These are phyloP conservation scores for Trichonephila clavipes DNA, from an alignment of 1,140 invertebrate species.

Conservation along the genomic window DNA sequence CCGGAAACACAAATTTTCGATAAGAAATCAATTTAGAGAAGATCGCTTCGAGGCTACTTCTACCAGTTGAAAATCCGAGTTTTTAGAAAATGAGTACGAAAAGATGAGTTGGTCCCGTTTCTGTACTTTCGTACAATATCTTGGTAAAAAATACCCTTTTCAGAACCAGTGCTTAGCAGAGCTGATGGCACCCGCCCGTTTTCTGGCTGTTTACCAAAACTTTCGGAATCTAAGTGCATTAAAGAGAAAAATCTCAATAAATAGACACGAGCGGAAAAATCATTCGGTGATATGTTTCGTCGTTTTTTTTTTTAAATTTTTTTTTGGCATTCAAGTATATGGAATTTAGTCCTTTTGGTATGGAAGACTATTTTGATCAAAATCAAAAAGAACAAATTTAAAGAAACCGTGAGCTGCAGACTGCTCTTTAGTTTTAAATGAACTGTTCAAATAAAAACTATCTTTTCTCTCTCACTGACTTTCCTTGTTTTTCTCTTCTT, in stretches of 20 bases:
- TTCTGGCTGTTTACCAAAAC: slow-evolving; percentile 72
- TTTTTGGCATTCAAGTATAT: slow-evolving; percentile 67
- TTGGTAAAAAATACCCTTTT: slow-evolving; percentile 72
- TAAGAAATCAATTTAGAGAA: slow-evolving; percentile 60
- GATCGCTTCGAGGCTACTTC: slow-evolving; percentile 64
- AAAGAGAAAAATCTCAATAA: slow-evolving; percentile 75
- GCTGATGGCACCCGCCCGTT: slow-evolving; percentile 76
- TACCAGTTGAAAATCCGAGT: slow-evolving; percentile 53
- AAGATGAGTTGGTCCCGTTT: slow-evolving; percentile 75
- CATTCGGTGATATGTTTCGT: slow-evolving; percentile 72
- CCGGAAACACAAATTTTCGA: slow-evolving; percentile 31
- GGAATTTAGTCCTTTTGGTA: slow-evolving; percentile 68
- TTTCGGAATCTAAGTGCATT: slow-evolving; percentile 73
- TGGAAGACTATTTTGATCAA: slow-evolving; percentile 75
- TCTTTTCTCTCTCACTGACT: background rate
- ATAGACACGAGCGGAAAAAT: slow-evolving; percentile 67
- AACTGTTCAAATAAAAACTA: slow-evolving; percentile 24
- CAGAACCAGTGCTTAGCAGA: slow-evolving; percentile 70
- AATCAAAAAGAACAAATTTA: slow-evolving; percentile 64
- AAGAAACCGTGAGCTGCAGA: slow-evolving; percentile 55
- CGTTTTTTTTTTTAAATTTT: slow-evolving; percentile 24
- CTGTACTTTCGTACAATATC: slow-evolving; percentile 73
- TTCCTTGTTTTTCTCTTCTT: slow-evolving; percentile 39
- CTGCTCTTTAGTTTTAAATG: slow-evolving; percentile 47
- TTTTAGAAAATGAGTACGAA: slow-evolving; percentile 73